These are phyloP conservation scores for Parelbella ahira DNA, from an alignment of 2,888 invertebrate genomes.

Conservation along the genomic window DNA sequence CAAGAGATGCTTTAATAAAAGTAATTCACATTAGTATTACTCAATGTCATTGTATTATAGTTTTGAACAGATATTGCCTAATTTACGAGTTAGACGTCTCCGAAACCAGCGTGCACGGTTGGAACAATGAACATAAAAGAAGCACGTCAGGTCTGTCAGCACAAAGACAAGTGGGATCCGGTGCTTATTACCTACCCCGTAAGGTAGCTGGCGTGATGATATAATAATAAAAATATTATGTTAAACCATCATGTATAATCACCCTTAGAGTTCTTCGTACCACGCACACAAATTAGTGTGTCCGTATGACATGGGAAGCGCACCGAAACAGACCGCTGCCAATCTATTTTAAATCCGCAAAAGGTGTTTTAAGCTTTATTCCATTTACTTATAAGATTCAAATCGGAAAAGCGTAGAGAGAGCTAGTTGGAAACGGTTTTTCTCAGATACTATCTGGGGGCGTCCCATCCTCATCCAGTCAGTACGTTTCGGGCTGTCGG, in stretches of 20 bases:
- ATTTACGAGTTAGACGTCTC: too few relatives aligned
- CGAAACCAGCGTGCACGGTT: too few relatives aligned
- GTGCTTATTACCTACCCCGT: too few relatives aligned
- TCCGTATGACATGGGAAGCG: constrained; percentile 34
- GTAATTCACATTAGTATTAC: too few relatives aligned
- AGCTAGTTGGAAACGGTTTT: constrained; percentile 25
- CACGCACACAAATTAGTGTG: constrained; percentile 34
- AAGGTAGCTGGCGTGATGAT: too few relatives aligned
- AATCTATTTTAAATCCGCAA: constrained; percentile 2
- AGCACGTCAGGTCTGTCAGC: too few relatives aligned
- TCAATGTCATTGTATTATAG: too few relatives aligned
- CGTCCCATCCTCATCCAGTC: constrained; percentile 25
- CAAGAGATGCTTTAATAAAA: too few relatives aligned
- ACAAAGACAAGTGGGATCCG: too few relatives aligned
- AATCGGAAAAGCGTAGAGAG: constrained; percentile 9
- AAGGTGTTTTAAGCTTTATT: constrained; percentile 4
- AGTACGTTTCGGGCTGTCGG: constrained; percentile 25
- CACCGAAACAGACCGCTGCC: constrained; percentile 30
- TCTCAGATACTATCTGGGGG: constrained; percentile 20
- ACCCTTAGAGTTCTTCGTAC: constrained; percentile 7
- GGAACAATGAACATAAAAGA: too few relatives aligned
- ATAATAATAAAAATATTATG: too few relatives aligned
- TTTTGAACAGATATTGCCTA: too few relatives aligned
- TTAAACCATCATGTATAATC: neutral
- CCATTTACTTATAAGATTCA: constrained; percentile 3